These are phyloP conservation scores for Leiothrix lutea DNA, from an alignment of 2,113 vertebrate species.

Conservation along the genomic window DNA sequence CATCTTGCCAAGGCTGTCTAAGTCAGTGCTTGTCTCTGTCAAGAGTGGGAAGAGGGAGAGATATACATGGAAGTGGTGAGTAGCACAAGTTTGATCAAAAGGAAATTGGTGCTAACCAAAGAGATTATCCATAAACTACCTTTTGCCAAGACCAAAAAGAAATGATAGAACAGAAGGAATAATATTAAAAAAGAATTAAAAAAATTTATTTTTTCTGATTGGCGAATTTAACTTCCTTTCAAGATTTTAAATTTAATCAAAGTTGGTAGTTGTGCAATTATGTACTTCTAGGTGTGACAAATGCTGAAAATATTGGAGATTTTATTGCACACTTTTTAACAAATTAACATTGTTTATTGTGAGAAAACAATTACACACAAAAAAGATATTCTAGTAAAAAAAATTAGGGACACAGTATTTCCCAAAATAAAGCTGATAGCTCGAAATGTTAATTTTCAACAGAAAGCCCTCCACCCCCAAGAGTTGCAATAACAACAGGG, in stretches of 20 bases:
- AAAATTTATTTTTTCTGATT: neutral
- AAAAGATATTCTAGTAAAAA: neutral
- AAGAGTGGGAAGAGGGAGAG: conserved; percentile 23
- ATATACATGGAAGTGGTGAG: neutral
- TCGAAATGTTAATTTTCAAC: neutral
- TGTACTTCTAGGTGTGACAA: neutral
- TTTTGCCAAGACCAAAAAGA: conserved; percentile 27
- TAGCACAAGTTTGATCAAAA: neutral
- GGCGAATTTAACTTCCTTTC: conserved; percentile 3
- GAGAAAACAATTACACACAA: neutral
- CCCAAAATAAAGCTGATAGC: neutral
- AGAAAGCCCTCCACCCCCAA: neutral
- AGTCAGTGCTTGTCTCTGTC: conserved; percentile 56
- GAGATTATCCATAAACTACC: neutral
- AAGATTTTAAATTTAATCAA: conserved; percentile 22
- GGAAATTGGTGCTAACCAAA: conserved; percentile 35
- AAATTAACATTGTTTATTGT: neutral
- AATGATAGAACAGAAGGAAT: neutral
- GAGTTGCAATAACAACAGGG: neutral
- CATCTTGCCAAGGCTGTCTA: conserved; percentile 46
- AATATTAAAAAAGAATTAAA: neutral
- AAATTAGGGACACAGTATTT: neutral
- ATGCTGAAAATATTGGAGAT: neutral
- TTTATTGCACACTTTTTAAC: neutral
- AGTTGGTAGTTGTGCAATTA: neutral